Conservation (phyloP, 2,888 invertebrate species). For the Drosophila acutilabella region DNA sequence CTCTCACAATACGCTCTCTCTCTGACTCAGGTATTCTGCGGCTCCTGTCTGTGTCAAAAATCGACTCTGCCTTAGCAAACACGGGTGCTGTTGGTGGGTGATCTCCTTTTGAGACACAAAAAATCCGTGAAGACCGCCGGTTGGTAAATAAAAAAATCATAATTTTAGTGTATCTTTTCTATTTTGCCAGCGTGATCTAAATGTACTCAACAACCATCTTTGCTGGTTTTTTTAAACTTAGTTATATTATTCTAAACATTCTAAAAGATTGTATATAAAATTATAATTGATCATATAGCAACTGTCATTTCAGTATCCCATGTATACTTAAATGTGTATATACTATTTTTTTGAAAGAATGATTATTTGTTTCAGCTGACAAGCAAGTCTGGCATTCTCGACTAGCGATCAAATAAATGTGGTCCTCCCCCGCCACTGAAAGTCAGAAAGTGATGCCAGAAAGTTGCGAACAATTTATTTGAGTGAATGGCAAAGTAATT, state of each 20-base stretch:
- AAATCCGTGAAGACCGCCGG: neutral
- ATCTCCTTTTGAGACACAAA: constrained; percentile 24
- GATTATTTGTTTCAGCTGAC: neutral
- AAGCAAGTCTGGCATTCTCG: constrained; percentile 26
- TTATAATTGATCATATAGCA: constrained; percentile 30
- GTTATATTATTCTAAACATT: constrained; percentile 1
- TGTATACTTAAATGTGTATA: neutral
- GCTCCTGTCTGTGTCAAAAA: constrained; percentile 34
- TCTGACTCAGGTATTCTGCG: constrained; percentile 29
- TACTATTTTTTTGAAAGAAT: neutral
- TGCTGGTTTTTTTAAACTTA: neutral
- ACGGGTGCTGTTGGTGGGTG: constrained; percentile 29
- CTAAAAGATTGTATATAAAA: neutral
- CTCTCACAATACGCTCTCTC: constrained; percentile 16
- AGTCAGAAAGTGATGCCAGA: constrained; percentile 52
- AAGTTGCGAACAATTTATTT: constrained; percentile 21
- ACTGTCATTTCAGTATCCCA: constrained; percentile 14
- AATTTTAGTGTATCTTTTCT: neutral
- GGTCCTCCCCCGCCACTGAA: constrained; percentile 2
- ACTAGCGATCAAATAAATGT: constrained; percentile 24
- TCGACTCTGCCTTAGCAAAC: constrained; percentile 17
- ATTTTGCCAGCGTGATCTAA: no score
- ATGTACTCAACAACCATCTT: no score
- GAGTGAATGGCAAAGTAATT: constrained; percentile 41
- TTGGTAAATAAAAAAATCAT: neutral